Percentiles rank a stretch among this genome's conserved stretches.
These are phyloP conservation scores for Chalcis sispes DNA, from an alignment of 2,888 invertebrate species.

Conservation along the genomic window DNA sequence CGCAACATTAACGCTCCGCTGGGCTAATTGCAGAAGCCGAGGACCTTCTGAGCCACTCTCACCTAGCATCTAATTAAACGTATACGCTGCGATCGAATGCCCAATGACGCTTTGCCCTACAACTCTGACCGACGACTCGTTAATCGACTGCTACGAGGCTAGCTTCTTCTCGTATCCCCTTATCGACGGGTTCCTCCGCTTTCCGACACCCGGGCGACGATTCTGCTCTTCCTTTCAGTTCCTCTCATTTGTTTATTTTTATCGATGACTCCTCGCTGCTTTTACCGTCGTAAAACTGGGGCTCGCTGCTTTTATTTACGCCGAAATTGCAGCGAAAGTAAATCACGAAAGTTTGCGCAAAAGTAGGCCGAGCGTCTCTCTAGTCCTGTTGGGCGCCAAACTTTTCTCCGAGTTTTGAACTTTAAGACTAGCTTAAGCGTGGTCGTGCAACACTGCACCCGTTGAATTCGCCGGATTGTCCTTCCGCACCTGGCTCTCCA, in stretches of 20 bases:
- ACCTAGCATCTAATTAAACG: constrained; percentile 42
- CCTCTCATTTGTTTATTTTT: not conserved
- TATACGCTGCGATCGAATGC: not conserved
- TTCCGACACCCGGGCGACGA: not conserved
- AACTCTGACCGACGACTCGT: constrained; percentile 10
- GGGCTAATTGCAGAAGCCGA: constrained; percentile 63
- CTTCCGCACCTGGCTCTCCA: constrained; percentile 1
- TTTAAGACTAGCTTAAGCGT: constrained; percentile 13
- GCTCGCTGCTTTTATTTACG: constrained; percentile 25
- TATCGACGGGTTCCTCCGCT: not conserved
- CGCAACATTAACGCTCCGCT: constrained; percentile 61
- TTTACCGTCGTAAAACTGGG: not conserved
- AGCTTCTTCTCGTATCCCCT: not conserved
- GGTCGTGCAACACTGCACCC: not conserved
- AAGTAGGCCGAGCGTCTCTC: constrained; percentile 26
- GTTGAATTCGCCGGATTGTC: constrained; percentile 10
- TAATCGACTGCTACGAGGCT: constrained; percentile 1
- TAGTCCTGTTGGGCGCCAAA: constrained; percentile 2
- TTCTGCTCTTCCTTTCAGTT: not conserved
- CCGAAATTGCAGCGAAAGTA: constrained; percentile 16
- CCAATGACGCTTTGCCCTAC: constrained; percentile 6
- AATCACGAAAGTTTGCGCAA: constrained; percentile 32
- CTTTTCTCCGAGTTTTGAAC: not conserved
- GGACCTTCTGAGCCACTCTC: not conserved
- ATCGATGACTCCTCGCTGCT: not conserved